Base-by-base conservation (phyloP, 2,888 invertebrate species). In the Hirtodrosophila confusa region DNA sequence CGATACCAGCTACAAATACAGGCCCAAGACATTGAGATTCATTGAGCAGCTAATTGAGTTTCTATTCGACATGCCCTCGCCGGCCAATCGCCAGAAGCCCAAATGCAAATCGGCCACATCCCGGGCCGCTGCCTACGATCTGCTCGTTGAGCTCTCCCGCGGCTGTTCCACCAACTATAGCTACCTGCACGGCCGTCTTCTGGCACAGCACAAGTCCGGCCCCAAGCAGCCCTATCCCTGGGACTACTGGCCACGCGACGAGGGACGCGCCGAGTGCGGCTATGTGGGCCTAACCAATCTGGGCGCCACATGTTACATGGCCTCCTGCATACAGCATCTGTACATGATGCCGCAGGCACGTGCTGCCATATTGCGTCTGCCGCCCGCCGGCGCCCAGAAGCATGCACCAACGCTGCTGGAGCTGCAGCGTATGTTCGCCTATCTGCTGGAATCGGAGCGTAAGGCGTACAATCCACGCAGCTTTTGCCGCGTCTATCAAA, bases 191-290 rank as follows among this genome's bases (percentile, higher is more conserved):
- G 94, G 95, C 49, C 96, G 96, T 82, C 93, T 98, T 37, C 92
- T 98, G 90, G 94, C 94, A 3, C 98, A 98, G 86, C 98, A 98
- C 89, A 95, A 95, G 77, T 96, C 97, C 12, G 95, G 95, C 5
- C 95, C 96, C 0, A 95, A 96, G 88, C 94, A 95, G 1, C 95
- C 96, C 0, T 98, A 98, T 92, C 97, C 97, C 0, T 98, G 98
- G 98, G 98, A 98, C 91, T 98, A 98, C 92, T 98, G 98, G 98
- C 98, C 98, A 3, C 96, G 97, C 67, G 98, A 98, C 89, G 98
- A 98, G 90, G 97, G 97, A 0, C 94, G 98, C 1, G 96, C 98
- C 0, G 97, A 97, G 88, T 98, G 97, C 91, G 98, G 98, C 9
- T 98, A 97, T 92, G 98, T 98, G 0, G 98, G 98, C 0, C 93